These are phyloP conservation scores for Triops cancriformis DNA, from an alignment of 1,140 invertebrate species.

Conservation along the genomic window DNA sequence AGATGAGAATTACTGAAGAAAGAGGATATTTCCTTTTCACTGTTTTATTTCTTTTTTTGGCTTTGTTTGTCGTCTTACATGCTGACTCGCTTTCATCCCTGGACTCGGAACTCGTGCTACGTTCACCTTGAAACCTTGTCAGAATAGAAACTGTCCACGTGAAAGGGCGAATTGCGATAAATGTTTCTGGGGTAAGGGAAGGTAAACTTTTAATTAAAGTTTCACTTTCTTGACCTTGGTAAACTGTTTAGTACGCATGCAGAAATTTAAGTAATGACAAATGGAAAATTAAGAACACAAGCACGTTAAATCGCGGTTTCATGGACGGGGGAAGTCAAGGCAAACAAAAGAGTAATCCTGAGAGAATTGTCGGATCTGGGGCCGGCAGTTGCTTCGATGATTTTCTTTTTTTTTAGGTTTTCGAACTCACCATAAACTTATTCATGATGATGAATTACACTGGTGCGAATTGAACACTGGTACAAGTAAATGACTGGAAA, in stretches of 20 bases:
- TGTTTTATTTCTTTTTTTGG: too few relatives aligned
- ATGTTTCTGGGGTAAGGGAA: too few relatives aligned
- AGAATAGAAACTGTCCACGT: too few relatives aligned
- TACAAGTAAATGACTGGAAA: slow-evolving; percentile 1
- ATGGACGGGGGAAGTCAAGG: neutral
- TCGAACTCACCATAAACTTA: slow-evolving; percentile 6
- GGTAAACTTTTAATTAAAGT: too few relatives aligned
- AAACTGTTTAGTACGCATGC: neutral
- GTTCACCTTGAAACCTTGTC: too few relatives aligned
- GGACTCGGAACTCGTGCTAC: too few relatives aligned
- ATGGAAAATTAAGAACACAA: neutral
- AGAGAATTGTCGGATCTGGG: neutral
- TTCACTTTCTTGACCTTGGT: neutral
- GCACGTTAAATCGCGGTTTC: neutral
- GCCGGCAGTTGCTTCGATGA: neutral
- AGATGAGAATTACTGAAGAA: too few relatives aligned
- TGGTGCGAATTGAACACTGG: slow-evolving; percentile 3
- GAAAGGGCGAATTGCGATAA: too few relatives aligned
- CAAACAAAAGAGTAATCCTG: neutral
- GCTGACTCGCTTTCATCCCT: too few relatives aligned
- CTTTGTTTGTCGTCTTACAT: too few relatives aligned
- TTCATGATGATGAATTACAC: slow-evolving; percentile 1
- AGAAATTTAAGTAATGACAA: neutral
- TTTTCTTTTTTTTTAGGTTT: neutral
- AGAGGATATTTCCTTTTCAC: too few relatives aligned